Percentiles rank a stretch among this genome's conserved stretches.
Conservation (phyloP, 2,113 vertebrate genomes). For the Microtus oregoni region DNA sequence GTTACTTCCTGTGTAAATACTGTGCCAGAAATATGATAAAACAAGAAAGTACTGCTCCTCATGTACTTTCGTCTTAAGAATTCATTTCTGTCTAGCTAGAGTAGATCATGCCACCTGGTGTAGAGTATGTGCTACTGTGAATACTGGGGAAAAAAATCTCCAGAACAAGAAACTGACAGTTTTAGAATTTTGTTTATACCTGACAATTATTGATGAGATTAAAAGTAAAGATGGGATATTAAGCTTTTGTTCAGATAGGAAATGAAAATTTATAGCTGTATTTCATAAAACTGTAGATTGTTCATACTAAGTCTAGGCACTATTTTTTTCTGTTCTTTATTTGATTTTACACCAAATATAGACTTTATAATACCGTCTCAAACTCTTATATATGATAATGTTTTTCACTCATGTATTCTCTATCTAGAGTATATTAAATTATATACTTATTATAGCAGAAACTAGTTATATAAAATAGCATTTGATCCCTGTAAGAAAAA, state of each 20-base stretch:
- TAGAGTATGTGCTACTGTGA: background rate
- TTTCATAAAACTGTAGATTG: background rate
- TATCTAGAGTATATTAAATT: background rate
- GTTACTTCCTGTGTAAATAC: background rate
- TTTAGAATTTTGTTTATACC: background rate
- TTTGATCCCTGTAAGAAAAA: background rate
- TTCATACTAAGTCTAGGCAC: background rate
- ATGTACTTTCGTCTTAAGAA: background rate
- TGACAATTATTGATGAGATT: background rate
- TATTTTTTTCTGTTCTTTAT: background rate
- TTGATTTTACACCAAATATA: background rate
- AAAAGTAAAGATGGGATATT: background rate
- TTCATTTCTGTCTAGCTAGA: background rate
- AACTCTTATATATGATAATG: background rate
- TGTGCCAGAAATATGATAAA: background rate
- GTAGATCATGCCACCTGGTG: conserved; percentile 24
- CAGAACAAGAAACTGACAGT: too few species aligned
- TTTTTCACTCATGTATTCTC: background rate
- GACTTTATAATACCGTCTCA: background rate
- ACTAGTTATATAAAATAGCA: background rate
- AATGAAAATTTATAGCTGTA: background rate
- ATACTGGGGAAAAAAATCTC: background rate
- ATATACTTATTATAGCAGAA: background rate
- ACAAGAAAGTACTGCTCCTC: background rate
- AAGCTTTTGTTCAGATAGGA: background rate